Percentiles rank a stretch among this genome's conserved stretches.
These are phyloP conservation scores for Drosophila kanapiae DNA, from an alignment of 1,140 invertebrate genomes.

Conservation along the genomic window DNA sequence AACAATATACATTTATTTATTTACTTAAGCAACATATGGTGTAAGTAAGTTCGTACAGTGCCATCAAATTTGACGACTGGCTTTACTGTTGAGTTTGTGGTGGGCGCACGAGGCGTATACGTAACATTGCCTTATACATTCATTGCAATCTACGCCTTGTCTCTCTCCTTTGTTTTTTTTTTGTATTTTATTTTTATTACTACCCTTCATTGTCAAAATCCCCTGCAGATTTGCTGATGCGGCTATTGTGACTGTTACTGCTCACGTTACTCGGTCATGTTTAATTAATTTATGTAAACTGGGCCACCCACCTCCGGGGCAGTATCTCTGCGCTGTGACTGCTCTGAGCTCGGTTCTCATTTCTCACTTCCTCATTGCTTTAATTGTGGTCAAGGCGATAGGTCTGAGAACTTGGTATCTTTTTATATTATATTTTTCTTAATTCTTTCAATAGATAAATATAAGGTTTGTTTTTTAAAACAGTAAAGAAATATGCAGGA, in stretches of 20 bases:
- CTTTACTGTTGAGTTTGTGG: neutral
- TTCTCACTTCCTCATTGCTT: constrained; percentile 31
- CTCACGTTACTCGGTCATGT: constrained; percentile 75
- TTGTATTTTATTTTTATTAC: constrained; percentile 13
- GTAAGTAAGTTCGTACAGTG: constrained; percentile 10
- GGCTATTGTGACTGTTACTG: constrained; percentile 19
- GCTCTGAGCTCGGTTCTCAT: constrained; percentile 15
- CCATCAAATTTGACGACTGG: neutral
- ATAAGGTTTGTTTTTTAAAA: neutral
- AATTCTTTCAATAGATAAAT: neutral
- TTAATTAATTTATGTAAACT: constrained; percentile 83
- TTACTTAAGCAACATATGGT: neutral
- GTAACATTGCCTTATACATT: constrained; percentile 47
- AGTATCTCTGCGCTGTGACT: constrained; percentile 6
- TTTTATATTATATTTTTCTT: neutral
- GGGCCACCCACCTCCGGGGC: constrained; percentile 22
- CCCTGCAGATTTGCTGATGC: constrained; percentile 33
- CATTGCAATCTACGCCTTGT: constrained; percentile 22
- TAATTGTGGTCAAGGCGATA: neutral
- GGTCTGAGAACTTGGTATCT: no score
- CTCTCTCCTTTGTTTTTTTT: constrained; percentile 4
- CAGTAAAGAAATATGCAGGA: neutral
- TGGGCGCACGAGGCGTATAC: constrained; percentile 51
- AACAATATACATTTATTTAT: neutral
- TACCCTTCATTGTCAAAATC: constrained; percentile 22